phyloP scores from a whole-genome alignment of 2,113 vertebrate genomes.

The Grammomys dolichurus region DNA sequence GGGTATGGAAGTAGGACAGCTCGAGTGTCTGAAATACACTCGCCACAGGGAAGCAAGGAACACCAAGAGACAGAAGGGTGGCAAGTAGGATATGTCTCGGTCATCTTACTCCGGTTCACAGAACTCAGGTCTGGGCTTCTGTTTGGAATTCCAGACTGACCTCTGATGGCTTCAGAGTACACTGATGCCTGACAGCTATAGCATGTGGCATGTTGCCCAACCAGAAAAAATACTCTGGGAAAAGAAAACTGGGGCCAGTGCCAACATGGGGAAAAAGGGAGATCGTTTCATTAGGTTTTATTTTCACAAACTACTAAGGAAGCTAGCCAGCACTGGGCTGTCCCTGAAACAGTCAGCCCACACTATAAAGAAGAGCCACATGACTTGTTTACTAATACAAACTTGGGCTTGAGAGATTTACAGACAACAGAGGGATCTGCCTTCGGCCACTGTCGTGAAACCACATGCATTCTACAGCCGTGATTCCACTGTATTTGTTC shows the following conservation, averaged over 20 bases:
- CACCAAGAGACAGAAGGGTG: neutral
- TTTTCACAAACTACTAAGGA: slow-evolving; percentile 63
- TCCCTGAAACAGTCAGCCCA: slow-evolving; percentile 51
- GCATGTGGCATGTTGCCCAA: slow-evolving; percentile 33
- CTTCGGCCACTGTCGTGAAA: neutral
- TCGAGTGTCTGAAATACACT: slow-evolving; percentile 39
- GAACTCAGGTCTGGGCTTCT: slow-evolving; percentile 37
- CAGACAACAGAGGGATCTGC: neutral
- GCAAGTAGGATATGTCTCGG: neutral
- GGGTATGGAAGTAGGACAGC: slow-evolving; percentile 49
- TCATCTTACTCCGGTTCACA: neutral
- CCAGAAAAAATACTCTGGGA: slow-evolving; percentile 61
- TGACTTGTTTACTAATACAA: slow-evolving; percentile 46
- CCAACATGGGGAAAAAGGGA: slow-evolving; percentile 38
- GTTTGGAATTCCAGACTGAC: slow-evolving; percentile 64
- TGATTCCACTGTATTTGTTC: slow-evolving; percentile 32
- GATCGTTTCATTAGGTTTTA: slow-evolving; percentile 57
- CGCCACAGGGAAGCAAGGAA: neutral
- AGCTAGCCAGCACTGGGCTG: slow-evolving; percentile 33
- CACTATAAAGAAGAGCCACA: neutral
- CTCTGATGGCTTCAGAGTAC: slow-evolving; percentile 63
- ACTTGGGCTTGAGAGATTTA: neutral
- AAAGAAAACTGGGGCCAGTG: slow-evolving; percentile 62
- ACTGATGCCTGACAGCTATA: slow-evolving; percentile 56
- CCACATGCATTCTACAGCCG: neutral